Conservation (phyloP, 2,888 invertebrate genomes). For the Morinoia aosen region DNA sequence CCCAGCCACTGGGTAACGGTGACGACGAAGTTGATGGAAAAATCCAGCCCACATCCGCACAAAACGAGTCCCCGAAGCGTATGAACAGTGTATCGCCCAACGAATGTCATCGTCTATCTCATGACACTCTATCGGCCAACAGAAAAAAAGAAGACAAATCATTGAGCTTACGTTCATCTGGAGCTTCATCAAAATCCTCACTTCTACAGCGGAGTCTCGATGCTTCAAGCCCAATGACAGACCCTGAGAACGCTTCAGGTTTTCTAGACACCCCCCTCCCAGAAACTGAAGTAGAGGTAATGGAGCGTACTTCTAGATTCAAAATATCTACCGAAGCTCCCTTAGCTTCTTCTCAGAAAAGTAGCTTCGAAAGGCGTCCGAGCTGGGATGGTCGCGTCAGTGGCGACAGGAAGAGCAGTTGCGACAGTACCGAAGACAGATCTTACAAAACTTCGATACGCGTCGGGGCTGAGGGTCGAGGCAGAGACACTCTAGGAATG, state of each 20-base stretch:
- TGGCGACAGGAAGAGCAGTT: conserved; percentile 58
- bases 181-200: conserved; percentile 58
- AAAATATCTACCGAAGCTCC: conserved; percentile 78
- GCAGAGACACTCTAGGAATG: conserved; percentile 16
- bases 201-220: conserved; percentile 56
- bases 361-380: conserved; percentile 60
- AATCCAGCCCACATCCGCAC: background rate
- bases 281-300: conserved; percentile 80
- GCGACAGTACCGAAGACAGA: conserved; percentile 58
- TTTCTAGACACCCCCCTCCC: conserved; percentile 70
- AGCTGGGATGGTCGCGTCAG: conserved; percentile 61
- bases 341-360: conserved; percentile 58
- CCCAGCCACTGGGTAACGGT: background rate
- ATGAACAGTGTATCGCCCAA: background rate
- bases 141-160: conserved; percentile 61
- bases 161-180: conserved; percentile 61
- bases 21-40: conserved; percentile 50
- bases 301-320: conserved; percentile 82
- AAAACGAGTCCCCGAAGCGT: conserved; percentile 12
- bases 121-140: conserved; percentile 49
- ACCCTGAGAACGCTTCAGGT: conserved; percentile 73
- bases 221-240: conserved; percentile 57
- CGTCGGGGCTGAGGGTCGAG: conserved; percentile 9
- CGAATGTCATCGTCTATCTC: conserved; percentile 51
- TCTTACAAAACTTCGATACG: background rate